Base-by-base conservation (phyloP, 2,797 vertebrate genomes). In the Spheniscus humboldti region DNA sequence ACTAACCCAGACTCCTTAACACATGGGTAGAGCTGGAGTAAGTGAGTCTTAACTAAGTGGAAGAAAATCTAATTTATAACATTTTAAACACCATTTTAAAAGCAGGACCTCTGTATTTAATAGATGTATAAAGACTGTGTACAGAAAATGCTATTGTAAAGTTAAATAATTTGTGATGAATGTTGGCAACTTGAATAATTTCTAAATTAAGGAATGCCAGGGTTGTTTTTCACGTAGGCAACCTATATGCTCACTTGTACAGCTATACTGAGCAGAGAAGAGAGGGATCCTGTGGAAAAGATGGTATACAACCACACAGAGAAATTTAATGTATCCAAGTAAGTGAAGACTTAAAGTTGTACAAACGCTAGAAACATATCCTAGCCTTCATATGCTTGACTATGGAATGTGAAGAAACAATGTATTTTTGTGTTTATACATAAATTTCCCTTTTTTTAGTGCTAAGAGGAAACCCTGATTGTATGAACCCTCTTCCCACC, bases 241-340 rank as follows among this genome's bases (percentile, higher is more conserved):
- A 55, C 18, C 6, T 28, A 2, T 59, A 68, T n/a, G 5, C 35
- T 84, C 7, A 28, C 33, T 76, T 78, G 13, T 53, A 31, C 18
- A 45, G 7, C 35, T 59, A 15, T 20, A 45, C 3, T 37, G 50
- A 80, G 9, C 24, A 76, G 10, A 64, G 37, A 71, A 64, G 20
- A 71, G 15, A 78, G 12, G 3, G 6, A 48, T 74, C 8, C 19
- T n/a, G 2, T 35, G 28, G 20, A 57, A 86, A 83, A 78, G 12
- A 33, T 39, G 11, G 2, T 23, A 9, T 68, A 56, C 0, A 0
- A n/a, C 22, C 24, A 59, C 19, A 45, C 2, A 71, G 35, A 83
- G 37, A 80, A 74, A 83, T 30, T 35, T 31, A 33, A 63, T 45
- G 3, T 22, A 27, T 55, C 18, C 9, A 72, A 47, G 13, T 31